phyloP scores from a whole-genome alignment of 2,888 invertebrate genomes.

The Oscheius sp. region DNA sequence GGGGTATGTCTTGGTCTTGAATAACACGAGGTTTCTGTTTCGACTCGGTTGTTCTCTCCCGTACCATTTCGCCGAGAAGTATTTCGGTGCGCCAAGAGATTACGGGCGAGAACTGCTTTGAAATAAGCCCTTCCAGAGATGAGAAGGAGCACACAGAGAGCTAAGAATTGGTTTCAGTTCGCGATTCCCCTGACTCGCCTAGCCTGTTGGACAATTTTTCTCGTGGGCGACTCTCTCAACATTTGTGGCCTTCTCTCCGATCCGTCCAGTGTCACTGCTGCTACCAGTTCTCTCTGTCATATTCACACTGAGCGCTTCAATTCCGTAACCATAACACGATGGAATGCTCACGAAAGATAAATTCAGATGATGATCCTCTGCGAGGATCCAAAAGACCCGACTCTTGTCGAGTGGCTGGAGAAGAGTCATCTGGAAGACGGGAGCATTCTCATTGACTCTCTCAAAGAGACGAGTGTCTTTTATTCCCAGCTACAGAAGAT shows the following conservation, averaged over 20 bases:
- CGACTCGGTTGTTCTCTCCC: too few relatives aligned
- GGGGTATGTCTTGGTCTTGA: slow-evolving; percentile 30
- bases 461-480: slow-evolving; percentile 16
- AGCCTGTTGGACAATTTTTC: slow-evolving; percentile 34
- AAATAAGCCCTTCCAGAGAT: too few relatives aligned
- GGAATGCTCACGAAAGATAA: too few relatives aligned
- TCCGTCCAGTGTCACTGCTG: slow-evolving; percentile 22
- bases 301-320: slow-evolving; percentile 33
- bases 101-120: too few relatives aligned
- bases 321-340: slow-evolving; percentile 12
- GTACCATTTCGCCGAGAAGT: too few relatives aligned
- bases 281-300: slow-evolving; percentile 17
- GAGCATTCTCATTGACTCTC: slow-evolving; percentile 25
- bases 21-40: too few relatives aligned
- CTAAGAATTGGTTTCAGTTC: neutral
- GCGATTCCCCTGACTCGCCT: slow-evolving; percentile 23
- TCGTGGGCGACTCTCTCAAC: slow-evolving; percentile 33
- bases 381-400: slow-evolving; percentile 3
- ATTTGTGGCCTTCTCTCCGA: slow-evolving; percentile 33
- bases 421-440: slow-evolving; percentile 22
- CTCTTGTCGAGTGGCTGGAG: slow-evolving; percentile 29
- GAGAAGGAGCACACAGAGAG: too few relatives aligned
- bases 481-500: slow-evolving; percentile 30
- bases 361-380: slow-evolving; percentile 13
- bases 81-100: too few relatives aligned